These are phyloP conservation scores for Mastomys coucha DNA, from an alignment of 2,113 vertebrate genomes.

Conservation along the genomic window DNA sequence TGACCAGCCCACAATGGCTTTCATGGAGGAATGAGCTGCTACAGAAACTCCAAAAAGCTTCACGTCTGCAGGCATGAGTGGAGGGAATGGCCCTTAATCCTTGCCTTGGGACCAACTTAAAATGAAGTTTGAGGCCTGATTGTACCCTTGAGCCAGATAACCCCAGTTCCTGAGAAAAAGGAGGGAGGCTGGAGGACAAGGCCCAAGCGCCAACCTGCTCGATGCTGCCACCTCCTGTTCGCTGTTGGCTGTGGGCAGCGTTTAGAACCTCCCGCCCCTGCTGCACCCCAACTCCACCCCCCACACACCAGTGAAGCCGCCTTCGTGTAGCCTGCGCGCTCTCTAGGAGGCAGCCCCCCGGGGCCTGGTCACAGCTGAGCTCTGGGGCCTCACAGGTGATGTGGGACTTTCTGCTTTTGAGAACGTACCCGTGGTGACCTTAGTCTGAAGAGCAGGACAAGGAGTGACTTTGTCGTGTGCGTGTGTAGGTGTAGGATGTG, in stretches of 20 bases:
- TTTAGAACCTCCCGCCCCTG: background rate
- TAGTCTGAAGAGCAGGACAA: background rate
- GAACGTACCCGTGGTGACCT: background rate
- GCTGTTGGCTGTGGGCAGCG: background rate
- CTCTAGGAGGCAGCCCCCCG: background rate
- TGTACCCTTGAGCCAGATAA: background rate
- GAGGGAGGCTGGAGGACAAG: background rate
- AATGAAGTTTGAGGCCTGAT: background rate
- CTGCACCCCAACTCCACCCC: background rate
- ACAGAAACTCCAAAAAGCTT: background rate
- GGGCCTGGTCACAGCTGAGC: background rate
- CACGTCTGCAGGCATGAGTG: background rate
- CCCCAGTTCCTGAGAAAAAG: background rate
- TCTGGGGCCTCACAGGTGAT: accelerated
- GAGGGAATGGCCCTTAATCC: too few species aligned
- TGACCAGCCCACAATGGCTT: background rate
- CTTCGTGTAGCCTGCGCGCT: background rate
- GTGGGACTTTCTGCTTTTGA: background rate
- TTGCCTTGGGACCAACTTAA: background rate
- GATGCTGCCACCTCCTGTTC: background rate
- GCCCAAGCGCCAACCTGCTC: too few species aligned
- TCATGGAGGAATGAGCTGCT: background rate
- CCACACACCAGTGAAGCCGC: background rate
- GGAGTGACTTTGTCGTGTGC: background rate
- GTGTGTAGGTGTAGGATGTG: too few species aligned